These are phyloP conservation scores for Drosophila sucinea DNA, from an alignment of 1,140 invertebrate species.

Conservation along the genomic window DNA sequence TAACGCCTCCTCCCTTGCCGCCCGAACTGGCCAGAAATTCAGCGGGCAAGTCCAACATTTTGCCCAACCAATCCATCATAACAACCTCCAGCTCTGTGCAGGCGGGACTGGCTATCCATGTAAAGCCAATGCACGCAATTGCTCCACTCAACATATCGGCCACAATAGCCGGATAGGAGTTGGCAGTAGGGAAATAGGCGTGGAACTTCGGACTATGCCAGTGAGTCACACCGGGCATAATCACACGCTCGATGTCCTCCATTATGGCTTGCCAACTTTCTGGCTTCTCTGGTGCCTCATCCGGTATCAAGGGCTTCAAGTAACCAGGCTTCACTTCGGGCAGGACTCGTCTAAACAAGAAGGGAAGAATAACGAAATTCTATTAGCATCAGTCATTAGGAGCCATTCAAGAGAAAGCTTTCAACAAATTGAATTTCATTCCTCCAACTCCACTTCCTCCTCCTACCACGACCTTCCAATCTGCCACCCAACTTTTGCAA, in stretches of 20 bases:
- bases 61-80: conserved; percentile 98
- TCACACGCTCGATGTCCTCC: conserved; percentile 94
- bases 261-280: conserved; percentile 96
- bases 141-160: conserved; percentile 96
- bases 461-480: conserved; percentile 11
- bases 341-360: conserved; percentile 88
- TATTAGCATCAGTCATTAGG: conserved; percentile 43
- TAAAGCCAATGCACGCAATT: conserved; percentile 95
- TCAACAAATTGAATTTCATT: conserved; percentile 48
- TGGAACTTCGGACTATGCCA: conserved; percentile 99
- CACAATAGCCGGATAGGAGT: conserved; percentile 94
- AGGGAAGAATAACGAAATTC: conserved; percentile 33
- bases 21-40: conserved; percentile 92
- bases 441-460: background rate
- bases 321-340: conserved; percentile 93
- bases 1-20: conserved; percentile 95
- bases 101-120: conserved; percentile 97
- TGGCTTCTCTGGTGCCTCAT: conserved; percentile 90
- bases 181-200: conserved; percentile 98
- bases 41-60: conserved; percentile 96
- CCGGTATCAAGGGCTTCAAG: conserved; percentile 92
- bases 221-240: conserved; percentile 98
- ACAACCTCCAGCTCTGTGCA: conserved; percentile 99
- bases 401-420: conserved; percentile 40
- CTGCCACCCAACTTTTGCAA: background rate